Base-by-base conservation (phyloP, 2,113 vertebrate species). In the Myiagra hebetior region DNA sequence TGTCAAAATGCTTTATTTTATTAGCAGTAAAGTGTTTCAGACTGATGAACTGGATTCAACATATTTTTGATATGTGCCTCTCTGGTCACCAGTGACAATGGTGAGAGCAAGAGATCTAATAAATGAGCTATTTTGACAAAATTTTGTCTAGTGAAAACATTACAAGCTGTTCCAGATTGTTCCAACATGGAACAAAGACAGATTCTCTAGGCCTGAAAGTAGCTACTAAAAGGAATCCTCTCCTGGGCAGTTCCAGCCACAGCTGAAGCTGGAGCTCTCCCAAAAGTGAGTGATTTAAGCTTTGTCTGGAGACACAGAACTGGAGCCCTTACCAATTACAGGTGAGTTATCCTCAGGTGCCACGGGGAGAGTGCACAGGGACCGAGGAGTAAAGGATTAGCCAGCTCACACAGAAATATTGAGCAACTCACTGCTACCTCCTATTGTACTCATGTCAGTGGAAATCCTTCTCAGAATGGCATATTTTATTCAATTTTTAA, bases 401-500 rank as follows among this genome's bases (percentile, higher is more conserved):
- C 90, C 92, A 96, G 88, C 15, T 26, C 67, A 56, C 83, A 78
- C 56, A 91, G 80, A 91, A 89, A 92, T 90, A 91, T 91, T 49
- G 92, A 94, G 70, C 85, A 92, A 42, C 83, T 86, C 91, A 87
- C 72, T 93, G 85, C 93, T 98, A 90, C 92, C 87, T 95, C 87
- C 86, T 97, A 85, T 95, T 97, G 91, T 91, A 93, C 59, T 96
- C 56, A 7, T 93, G 92, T 93, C 92, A 94, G 89, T 91, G 93
- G 93, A 97, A 97, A 97, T 92, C 94, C 93, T 95, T 95, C 94
- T 82, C 92, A 83, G 85, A 90, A 77, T 4, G 63, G 91, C 93
- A 93, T 97, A 95, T 98, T 98, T 97, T 97, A 97, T 98, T 98
- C 95, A 94, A 85, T 96, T 98, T 97, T 98, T 97, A 98, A 98